Percentiles rank a stretch among this genome's conserved stretches.
These are phyloP conservation scores for Conistra vaccinii DNA, from an alignment of 2,888 invertebrate species.

Conservation along the genomic window DNA sequence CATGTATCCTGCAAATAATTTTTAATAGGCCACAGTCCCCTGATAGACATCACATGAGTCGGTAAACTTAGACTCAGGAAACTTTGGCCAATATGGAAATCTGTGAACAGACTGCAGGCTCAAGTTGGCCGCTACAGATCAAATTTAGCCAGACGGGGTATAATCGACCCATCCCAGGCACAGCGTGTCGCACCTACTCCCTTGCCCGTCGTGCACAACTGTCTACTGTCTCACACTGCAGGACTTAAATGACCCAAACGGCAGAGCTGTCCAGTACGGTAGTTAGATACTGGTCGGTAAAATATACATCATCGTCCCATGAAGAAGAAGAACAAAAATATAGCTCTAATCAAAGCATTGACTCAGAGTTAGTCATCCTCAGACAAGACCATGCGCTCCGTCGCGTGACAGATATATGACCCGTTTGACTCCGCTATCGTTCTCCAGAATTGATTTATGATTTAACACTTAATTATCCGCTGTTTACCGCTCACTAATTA, in stretches of 20 bases:
- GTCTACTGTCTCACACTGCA: background rate
- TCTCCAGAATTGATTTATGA: conserved; percentile 60
- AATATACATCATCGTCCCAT: background rate
- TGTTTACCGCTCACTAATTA: conserved; percentile 54
- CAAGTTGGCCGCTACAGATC: background rate
- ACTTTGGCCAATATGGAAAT: background rate
- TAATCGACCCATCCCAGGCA: background rate
- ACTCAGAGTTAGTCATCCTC: conserved; percentile 21
- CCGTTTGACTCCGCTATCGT: conserved; percentile 49
- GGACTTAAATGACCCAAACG: background rate
- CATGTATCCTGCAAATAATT: background rate
- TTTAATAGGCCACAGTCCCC: background rate
- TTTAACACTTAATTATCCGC: conserved; percentile 43
- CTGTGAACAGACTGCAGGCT: background rate
- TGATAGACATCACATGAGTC: background rate
- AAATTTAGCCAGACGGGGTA: background rate
- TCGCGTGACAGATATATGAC: conserved; percentile 56
- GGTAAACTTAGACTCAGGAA: background rate
- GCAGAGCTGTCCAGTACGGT: background rate
- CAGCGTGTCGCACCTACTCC: background rate
- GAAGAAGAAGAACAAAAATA: background rate
- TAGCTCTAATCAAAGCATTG: background rate
- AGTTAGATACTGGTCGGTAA: too few relatives aligned
- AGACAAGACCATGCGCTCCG: background rate
- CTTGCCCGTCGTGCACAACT: background rate